Evolutionary conservation across 2,888 invertebrate genomes (phyloP), one percentile per base, ranked within the genome.

Genomic region (Dione juno): DNA sequence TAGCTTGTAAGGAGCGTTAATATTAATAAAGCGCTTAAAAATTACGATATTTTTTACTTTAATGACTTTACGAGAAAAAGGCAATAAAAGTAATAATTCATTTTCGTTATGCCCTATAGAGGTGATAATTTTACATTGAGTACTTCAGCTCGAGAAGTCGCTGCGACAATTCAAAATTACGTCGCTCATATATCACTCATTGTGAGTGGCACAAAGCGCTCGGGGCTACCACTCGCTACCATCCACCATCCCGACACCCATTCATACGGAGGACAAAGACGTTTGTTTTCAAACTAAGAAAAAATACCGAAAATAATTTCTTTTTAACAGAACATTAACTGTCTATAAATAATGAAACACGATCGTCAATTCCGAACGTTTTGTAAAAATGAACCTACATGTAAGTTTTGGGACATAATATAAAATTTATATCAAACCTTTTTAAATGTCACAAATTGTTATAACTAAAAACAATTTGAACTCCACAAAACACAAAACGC

Each of bases 181-280:
- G 86, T 88, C 90, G 87, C 85, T 88, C 91, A 89, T 93, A 92
- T 92, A 93, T 92, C 92, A 92, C 88, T 92, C 92, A 91, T 90
- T 90, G 92, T 92, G 90, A 88, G 86, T 82, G 88, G 84, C 87
- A 92, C 91, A 92, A 92, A 86, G 89, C 84, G 79, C 80, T 76
- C 78, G 77, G 80, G 81, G 89, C 90, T 89, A 88, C 90, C 87
- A 86, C 80, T 82, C 79, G 90, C 90, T 87, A 88, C 89, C 88
- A 86, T 78, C 87, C 83, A 82, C 80, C 81, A 81, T 82, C 82
- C 78, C 81, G 80, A 82, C 81, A 81, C 80, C 88, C 90, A 89
- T 88, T 87, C 89, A 88, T 84, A 83, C 86, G 82, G 84, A 82
- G 84, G 81, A 90, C 90, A 89, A 89, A 87, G 87, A 85, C 89